phyloP scores from a whole-genome alignment of 2,113 vertebrate genomes.

The Taxidea taxus region DNA sequence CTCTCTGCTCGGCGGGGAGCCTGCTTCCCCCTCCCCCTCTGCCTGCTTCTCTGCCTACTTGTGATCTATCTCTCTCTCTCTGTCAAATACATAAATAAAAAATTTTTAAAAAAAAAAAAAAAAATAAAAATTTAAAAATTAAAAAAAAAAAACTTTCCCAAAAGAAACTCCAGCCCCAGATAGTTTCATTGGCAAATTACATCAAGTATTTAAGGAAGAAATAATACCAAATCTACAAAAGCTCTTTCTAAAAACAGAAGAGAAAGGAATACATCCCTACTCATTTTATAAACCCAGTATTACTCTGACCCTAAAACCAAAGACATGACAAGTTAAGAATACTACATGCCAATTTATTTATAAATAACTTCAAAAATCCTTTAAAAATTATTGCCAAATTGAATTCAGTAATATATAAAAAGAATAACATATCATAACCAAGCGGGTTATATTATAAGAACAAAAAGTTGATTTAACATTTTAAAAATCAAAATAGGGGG shows the following conservation, averaged over 20 bases:
- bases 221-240: not conserved
- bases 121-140: not conserved
- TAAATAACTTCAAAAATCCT: not conserved
- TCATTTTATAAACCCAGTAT: not conserved
- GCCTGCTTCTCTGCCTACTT: too few species aligned
- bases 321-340: not conserved
- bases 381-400: not conserved
- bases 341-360: not conserved
- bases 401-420: too few species aligned
- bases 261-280: not conserved
- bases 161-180: not conserved
- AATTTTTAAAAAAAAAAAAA: not conserved
- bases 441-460: too few species aligned
- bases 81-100: too few species aligned
- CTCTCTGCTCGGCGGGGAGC: too few species aligned
- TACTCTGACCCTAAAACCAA: not conserved
- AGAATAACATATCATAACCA: too few species aligned
- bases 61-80: too few species aligned
- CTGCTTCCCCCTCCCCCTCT: too few species aligned
- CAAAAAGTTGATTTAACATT: too few species aligned
- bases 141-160: not conserved
- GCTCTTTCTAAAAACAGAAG: not conserved
- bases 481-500: too few species aligned
- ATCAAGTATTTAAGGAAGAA: not conserved
- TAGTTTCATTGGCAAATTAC: not conserved